These are phyloP conservation scores for Fistularia commersonii DNA, from an alignment of 2,797 vertebrate species.

Conservation along the genomic window DNA sequence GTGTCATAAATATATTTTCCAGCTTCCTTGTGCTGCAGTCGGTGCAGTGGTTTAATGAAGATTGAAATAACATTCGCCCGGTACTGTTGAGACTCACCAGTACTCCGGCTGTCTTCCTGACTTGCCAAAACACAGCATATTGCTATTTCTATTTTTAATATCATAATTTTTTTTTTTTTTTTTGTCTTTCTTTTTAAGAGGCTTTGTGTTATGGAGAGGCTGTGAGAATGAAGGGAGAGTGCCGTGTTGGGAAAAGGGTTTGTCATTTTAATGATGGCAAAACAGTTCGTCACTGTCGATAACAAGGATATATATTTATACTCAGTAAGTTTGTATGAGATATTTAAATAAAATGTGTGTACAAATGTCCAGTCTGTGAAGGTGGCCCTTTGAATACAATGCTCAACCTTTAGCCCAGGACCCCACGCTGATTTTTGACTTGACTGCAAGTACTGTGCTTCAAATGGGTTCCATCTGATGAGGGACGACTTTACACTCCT, in stretches of 20 bases:
- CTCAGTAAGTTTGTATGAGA: constrained; percentile 38
- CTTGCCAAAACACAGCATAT: constrained; percentile 26
- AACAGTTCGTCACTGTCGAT: constrained; percentile 33
- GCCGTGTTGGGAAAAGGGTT: constrained; percentile 33
- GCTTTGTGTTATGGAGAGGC: constrained; percentile 13
- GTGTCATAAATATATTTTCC: not conserved
- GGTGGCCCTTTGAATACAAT: constrained; percentile 10
- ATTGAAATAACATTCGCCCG: constrained; percentile 13
- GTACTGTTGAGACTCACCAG: constrained; percentile 25
- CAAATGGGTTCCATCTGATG: constrained; percentile 41
- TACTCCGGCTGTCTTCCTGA: constrained; percentile 48
- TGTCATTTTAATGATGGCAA: constrained; percentile 33
- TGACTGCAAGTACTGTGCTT: constrained; percentile 38
- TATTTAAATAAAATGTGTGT: constrained; percentile 56
- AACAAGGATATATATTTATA: constrained; percentile 65
- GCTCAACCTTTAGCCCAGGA: constrained; percentile 13
- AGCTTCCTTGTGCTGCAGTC: constrained; percentile 17
- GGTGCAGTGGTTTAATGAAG: constrained; percentile 16
- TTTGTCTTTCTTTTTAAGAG: constrained; percentile 17
- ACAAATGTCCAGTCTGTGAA: constrained; percentile 19
- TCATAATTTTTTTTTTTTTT: constrained; percentile 29
- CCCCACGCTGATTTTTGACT: constrained; percentile 36
- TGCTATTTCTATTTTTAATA: constrained; percentile 39
- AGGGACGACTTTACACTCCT: constrained; percentile 40
- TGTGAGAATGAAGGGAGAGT: constrained; percentile 62